phyloP scores from a whole-genome alignment of 1,140 invertebrate species.

The Probaryconus sp. region DNA sequence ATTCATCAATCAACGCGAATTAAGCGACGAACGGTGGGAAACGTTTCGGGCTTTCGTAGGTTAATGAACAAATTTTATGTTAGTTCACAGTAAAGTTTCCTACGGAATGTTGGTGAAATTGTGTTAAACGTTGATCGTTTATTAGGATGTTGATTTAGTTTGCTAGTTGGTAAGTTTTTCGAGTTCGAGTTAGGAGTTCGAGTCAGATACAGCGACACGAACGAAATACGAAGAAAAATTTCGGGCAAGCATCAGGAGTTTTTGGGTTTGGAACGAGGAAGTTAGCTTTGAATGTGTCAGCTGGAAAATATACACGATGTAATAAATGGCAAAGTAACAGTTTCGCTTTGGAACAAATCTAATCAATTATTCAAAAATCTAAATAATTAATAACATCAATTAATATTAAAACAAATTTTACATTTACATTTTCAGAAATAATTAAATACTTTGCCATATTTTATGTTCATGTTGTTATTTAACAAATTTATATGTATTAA shows the following conservation, averaged over 20 bases:
- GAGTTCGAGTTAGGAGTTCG: slow-evolving; percentile 31
- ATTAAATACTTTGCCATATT: no score
- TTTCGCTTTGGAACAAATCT: slow-evolving; percentile 12
- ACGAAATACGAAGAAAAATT: slow-evolving; percentile 23
- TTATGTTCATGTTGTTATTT: no score
- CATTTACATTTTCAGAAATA: no score
- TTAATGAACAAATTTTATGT: slow-evolving; percentile 62
- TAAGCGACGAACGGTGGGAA: slow-evolving; percentile 44
- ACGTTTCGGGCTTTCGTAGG: slow-evolving; percentile 39
- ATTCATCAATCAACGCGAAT: slow-evolving; percentile 56
- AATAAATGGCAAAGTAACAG: slow-evolving; percentile 12
- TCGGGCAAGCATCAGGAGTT: slow-evolving; percentile 10
- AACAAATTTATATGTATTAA: no score
- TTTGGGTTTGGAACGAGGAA: slow-evolving; percentile 8
- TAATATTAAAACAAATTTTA: no score
- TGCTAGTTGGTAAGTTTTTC: slow-evolving; percentile 51
- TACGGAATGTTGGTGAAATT: slow-evolving; percentile 45
- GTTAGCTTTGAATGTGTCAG: slow-evolving; percentile 15
- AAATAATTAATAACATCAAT: no score
- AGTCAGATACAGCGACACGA: slow-evolving; percentile 24
- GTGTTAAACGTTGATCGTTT: slow-evolving; percentile 57
- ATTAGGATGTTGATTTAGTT: slow-evolving; percentile 61
- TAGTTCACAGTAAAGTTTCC: slow-evolving; percentile 45
- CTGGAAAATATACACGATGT: slow-evolving; percentile 35
- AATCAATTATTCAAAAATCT: not conserved